These are phyloP conservation scores for Tragelaphus oryx DNA, from an alignment of 2,797 vertebrate species.

Conservation along the genomic window DNA sequence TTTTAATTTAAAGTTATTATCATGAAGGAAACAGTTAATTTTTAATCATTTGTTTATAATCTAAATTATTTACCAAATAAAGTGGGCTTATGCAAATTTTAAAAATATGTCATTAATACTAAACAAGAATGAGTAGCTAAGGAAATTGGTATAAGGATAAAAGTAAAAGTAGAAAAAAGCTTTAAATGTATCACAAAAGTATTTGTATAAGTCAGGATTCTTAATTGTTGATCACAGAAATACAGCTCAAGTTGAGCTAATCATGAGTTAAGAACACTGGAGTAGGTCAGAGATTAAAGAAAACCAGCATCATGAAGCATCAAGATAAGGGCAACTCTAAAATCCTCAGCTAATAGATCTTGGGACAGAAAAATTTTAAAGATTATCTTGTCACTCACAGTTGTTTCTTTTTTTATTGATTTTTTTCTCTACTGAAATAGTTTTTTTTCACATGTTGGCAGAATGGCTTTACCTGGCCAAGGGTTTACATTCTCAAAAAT, in stretches of 20 bases:
- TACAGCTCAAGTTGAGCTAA: neutral
- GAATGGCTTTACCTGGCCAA: neutral
- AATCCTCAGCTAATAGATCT: neutral
- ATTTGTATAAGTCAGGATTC: neutral
- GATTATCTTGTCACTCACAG: neutral
- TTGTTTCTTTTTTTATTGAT: neutral
- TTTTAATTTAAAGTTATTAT: neutral
- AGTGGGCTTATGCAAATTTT: neutral
- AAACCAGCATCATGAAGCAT: neutral
- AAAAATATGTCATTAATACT: neutral
- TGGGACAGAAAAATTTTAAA: neutral
- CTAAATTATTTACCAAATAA: neutral
- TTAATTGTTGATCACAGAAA: neutral
- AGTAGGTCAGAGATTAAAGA: neutral
- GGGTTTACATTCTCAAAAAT: neutral
- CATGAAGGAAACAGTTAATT: neutral
- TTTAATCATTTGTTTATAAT: neutral
- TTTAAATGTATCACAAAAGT: neutral
- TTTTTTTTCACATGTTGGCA: neutral
- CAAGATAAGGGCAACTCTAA: neutral
- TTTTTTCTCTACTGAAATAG: neutral
- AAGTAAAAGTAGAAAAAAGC: neutral
- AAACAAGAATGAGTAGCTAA: constrained; percentile 1
- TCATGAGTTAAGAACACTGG: neutral
- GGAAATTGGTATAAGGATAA: neutral